Conservation (phyloP, 2,113 vertebrate genomes). For the Danio rerio region GRCz12tu NC_133182.1:8669001-8669500, state of each 20-base stretch:
- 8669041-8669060: slow-evolving; percentile 38
- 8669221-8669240: slow-evolving; percentile 63
- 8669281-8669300: slow-evolving; percentile 35
- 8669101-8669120: slow-evolving; percentile 65
- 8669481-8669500: not conserved
- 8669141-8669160: slow-evolving; percentile 55
- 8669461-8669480: slow-evolving; percentile 2
- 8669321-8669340: slow-evolving; percentile 22
- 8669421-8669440: not conserved
- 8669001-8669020: not conserved
- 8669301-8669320: slow-evolving; percentile 30
- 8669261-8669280: slow-evolving; percentile 47
- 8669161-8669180: slow-evolving; percentile 47
- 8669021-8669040: not conserved
- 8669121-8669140: slow-evolving; percentile 57
- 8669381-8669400: slow-evolving; percentile 47
- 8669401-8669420: slow-evolving; percentile 11
- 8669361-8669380: slow-evolving; percentile 56
- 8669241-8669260: slow-evolving; percentile 60
- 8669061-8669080: slow-evolving; percentile 19
- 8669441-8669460: not conserved
- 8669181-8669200: slow-evolving; percentile 39
- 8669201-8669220: slow-evolving; percentile 53
- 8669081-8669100: slow-evolving; percentile 32
- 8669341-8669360: slow-evolving; percentile 21